phyloP scores from a whole-genome alignment of 1,140 invertebrate genomes.

The Listronotus oregonensis region DNA sequence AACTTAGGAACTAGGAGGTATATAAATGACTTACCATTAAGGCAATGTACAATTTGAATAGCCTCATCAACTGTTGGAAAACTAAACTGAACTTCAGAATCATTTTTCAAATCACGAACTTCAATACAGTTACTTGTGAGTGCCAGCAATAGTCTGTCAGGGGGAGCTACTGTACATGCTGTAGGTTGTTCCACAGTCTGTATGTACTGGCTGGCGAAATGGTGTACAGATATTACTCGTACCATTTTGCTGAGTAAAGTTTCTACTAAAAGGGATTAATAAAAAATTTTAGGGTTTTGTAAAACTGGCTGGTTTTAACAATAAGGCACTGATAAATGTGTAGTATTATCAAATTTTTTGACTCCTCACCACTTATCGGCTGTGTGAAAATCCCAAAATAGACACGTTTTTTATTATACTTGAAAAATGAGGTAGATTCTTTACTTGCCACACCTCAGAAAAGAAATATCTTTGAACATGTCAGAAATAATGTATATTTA shows the following conservation, averaged over 20 bases:
- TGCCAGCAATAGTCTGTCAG: constrained; percentile 62
- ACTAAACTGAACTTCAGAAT: constrained; percentile 58
- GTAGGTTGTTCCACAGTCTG: constrained; percentile 69
- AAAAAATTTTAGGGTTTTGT: too few relatives aligned
- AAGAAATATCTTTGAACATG: neutral
- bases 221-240: constrained; percentile 71
- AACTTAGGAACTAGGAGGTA: constrained; percentile 2
- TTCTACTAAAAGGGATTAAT: neutral
- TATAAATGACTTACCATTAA: constrained; percentile 58
- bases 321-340: too few relatives aligned
- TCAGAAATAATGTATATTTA: neutral
- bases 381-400: too few relatives aligned
- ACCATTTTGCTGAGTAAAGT: constrained; percentile 60
- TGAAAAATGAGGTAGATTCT: neutral
- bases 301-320: too few relatives aligned
- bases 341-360: too few relatives aligned
- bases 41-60: constrained; percentile 63
- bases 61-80: constrained; percentile 71
- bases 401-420: too few relatives aligned
- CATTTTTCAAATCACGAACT: constrained; percentile 62
- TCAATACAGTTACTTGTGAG: constrained; percentile 66
- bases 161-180: constrained; percentile 63
- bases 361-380: too few relatives aligned
- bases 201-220: constrained; percentile 69
- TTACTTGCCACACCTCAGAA: neutral